phyloP scores from a whole-genome alignment of 2,888 invertebrate species.

The Cyaniris semiargus region DNA sequence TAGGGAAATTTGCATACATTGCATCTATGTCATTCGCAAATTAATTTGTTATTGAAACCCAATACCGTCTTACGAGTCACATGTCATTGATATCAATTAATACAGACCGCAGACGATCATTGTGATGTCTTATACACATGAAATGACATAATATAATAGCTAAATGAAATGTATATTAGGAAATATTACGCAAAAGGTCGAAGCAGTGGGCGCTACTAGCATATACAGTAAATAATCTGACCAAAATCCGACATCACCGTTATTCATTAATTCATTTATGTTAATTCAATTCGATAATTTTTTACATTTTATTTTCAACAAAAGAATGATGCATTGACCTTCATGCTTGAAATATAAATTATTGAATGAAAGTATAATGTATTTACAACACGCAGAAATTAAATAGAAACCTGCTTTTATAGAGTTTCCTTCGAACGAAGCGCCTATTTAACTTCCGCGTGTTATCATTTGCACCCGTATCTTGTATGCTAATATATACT shows the following conservation, averaged over 20 bases:
- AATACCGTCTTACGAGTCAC: neutral
- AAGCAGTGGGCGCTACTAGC: too few relatives aligned
- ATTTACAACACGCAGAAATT: neutral
- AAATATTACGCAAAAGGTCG: too few relatives aligned
- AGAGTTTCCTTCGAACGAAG: neutral
- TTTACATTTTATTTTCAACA: neutral
- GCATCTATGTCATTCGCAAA: neutral
- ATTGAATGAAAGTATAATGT: neutral
- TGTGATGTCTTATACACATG: too few relatives aligned
- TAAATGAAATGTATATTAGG: too few relatives aligned
- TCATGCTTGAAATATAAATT: neutral
- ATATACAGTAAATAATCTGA: too few relatives aligned
- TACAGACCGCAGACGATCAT: neutral
- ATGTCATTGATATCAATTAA: conserved; percentile 3
- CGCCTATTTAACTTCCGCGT: neutral
- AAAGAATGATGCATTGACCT: conserved; percentile 6
- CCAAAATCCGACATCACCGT: too few relatives aligned
- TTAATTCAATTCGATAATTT: neutral
- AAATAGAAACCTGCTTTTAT: neutral
- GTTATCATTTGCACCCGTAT: neutral
- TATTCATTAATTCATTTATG: neutral
- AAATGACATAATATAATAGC: too few relatives aligned
- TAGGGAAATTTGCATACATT: neutral
- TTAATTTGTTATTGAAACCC: conserved; percentile 17
- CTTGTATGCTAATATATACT: neutral